A percentile compares a stretch with the other conserved stretches of the same genome.
These are phyloP conservation scores for Lagria hirta DNA, from an alignment of 2,888 invertebrate genomes.

Conservation along the genomic window DNA sequence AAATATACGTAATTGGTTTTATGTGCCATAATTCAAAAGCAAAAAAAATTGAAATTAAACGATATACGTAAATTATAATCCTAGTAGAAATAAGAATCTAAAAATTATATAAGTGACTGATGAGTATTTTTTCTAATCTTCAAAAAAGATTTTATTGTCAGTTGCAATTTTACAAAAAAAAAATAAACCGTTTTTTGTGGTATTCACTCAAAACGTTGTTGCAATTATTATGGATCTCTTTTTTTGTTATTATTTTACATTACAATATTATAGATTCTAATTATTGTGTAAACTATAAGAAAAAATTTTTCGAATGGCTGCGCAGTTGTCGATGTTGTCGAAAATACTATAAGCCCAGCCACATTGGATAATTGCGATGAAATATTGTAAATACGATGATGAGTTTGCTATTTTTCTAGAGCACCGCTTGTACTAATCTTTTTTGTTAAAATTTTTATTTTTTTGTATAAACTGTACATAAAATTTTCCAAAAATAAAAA, in stretches of 20 bases:
- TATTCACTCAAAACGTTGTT: slow-evolving; percentile 10
- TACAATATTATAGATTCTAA: slow-evolving; percentile 33
- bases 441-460: slow-evolving; percentile 31
- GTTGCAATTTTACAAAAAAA: slow-evolving; percentile 10
- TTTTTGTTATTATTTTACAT: slow-evolving; percentile 31
- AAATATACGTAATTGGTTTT: slow-evolving; percentile 41
- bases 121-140: slow-evolving; percentile 30
- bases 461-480: slow-evolving; percentile 40
- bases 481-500: slow-evolving; percentile 34
- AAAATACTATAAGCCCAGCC: slow-evolving; percentile 40
- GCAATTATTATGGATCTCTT: slow-evolving; percentile 38
- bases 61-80: slow-evolving; percentile 48
- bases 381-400: slow-evolving; percentile 22
- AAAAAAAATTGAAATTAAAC: slow-evolving; percentile 30
- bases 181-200: slow-evolving; percentile 9
- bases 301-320: slow-evolving; percentile 29
- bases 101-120: slow-evolving; percentile 35
- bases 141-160: slow-evolving; percentile 20
- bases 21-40: slow-evolving; percentile 43
- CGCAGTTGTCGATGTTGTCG: slow-evolving; percentile 30
- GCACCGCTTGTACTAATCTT: slow-evolving; percentile 51
- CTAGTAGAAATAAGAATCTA: slow-evolving; percentile 42
- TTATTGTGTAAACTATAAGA: slow-evolving; percentile 28
- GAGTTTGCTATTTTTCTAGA: slow-evolving; percentile 35
- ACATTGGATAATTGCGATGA: slow-evolving; percentile 42